Evolutionary conservation across 2,113 vertebrate genomes (phyloP).

Genomic region (Salvelinus fontinalis): DNA sequence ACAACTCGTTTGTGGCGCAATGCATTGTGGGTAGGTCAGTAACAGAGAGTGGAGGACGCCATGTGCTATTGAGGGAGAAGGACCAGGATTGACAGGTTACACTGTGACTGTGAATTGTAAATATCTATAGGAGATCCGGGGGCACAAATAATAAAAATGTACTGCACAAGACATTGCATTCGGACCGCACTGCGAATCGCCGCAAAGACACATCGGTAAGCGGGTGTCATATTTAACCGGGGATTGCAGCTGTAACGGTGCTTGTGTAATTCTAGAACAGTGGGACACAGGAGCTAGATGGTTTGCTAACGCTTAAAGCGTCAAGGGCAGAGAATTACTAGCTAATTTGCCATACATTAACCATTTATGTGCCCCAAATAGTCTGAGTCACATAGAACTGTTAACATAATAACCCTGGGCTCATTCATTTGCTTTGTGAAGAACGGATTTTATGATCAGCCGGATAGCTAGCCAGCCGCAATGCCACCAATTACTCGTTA

Average conservation of each 20-base stretch:
- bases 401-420: not conserved
- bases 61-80: constrained; percentile 71
- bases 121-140: not conserved
- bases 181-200: constrained; percentile 65
- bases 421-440: not conserved
- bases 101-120: not conserved
- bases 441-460: not conserved
- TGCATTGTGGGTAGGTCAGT: constrained; percentile 79
- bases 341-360: not conserved
- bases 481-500: not conserved
- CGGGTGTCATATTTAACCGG: constrained; percentile 5
- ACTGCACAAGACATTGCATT: constrained; percentile 68
- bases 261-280: not conserved
- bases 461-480: not conserved
- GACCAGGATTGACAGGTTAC: not conserved
- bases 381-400: not conserved
- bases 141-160: constrained; percentile 54
- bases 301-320: not conserved
- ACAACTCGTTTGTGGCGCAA: not conserved
- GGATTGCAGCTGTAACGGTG: not conserved
- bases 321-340: constrained; percentile 59
- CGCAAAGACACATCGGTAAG: constrained; percentile 64
- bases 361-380: not conserved
- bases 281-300: not conserved
- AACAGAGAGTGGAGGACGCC: constrained; percentile 64